These are phyloP conservation scores for Lacerta viridis DNA, from an alignment of 2,797 vertebrate species.

Conservation along the genomic window DNA sequence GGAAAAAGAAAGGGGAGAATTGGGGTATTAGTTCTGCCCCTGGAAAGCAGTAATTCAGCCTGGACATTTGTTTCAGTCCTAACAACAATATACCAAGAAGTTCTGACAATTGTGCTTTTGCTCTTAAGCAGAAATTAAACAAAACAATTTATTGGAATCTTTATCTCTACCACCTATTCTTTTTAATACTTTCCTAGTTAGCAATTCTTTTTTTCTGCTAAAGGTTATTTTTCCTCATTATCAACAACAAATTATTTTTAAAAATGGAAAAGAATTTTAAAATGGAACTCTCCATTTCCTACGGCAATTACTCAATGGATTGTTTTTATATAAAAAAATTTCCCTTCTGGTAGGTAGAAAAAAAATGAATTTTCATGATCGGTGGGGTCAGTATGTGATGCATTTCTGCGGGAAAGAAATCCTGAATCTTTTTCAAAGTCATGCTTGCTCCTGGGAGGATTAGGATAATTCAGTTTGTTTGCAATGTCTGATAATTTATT, in stretches of 20 bases:
- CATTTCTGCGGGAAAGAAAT: slow-evolving; percentile 9
- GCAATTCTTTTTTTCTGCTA: neutral
- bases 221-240: neutral
- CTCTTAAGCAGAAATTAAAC: neutral
- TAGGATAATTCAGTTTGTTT: slow-evolving; percentile 71
- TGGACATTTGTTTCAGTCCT: neutral
- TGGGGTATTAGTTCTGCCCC: neutral
- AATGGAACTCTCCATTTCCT: neutral
- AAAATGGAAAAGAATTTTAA: neutral
- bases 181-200: slow-evolving; percentile 2
- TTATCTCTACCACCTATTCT: neutral
- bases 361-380: neutral
- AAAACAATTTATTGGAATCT: neutral
- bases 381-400: slow-evolving; percentile 40
- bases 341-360: slow-evolving; percentile 9
- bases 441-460: slow-evolving; percentile 63
- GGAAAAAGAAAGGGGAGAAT: neutral
- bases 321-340: neutral
- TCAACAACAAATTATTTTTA: fast-evolving
- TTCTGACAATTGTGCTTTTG: neutral
- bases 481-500: slow-evolving; percentile 76
- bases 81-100: neutral
- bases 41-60: neutral
- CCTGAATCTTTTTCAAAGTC: slow-evolving; percentile 67
- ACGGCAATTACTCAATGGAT: neutral